These are phyloP conservation scores for Poecilobothrus nobilitatus DNA, from an alignment of 2,888 invertebrate species.

Conservation along the genomic window DNA sequence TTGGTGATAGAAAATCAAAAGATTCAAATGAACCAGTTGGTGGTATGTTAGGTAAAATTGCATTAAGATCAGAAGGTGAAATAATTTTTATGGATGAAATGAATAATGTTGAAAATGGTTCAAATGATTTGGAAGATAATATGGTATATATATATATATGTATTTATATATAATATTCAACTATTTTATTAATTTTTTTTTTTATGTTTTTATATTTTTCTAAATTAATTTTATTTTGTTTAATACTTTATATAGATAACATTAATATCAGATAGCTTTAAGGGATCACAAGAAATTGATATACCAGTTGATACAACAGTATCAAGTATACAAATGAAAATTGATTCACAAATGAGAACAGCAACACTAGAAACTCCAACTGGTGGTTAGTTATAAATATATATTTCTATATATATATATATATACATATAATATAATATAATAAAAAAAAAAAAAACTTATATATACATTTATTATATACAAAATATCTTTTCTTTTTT, in stretches of 20 bases:
- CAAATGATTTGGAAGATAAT: constrained; percentile 38
- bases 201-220: too few relatives aligned
- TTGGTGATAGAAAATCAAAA: constrained; percentile 40
- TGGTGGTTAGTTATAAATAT: constrained; percentile 41
- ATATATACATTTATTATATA: not conserved
- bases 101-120: constrained; percentile 15
- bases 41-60: constrained; percentile 44
- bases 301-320: constrained; percentile 40
- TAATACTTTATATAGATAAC: constrained; percentile 29
- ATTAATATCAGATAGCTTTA: constrained; percentile 36
- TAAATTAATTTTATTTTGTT: constrained; percentile 13
- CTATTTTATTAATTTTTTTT: not conserved
- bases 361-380: constrained; percentile 42
- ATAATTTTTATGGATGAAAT: constrained; percentile 41
- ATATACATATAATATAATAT: not conserved
- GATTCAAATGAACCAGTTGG: constrained; percentile 42
- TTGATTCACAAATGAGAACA: constrained; percentile 38
- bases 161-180: not conserved
- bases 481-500: not conserved
- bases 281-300: constrained; percentile 37
- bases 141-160: constrained; percentile 32
- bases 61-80: constrained; percentile 44
- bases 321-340: constrained; percentile 40
- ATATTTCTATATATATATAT: constrained; percentile 26
- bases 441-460: not conserved